These are phyloP conservation scores for Agapornis canus DNA, from an alignment of 2,797 vertebrate species.

Conservation along the genomic window DNA sequence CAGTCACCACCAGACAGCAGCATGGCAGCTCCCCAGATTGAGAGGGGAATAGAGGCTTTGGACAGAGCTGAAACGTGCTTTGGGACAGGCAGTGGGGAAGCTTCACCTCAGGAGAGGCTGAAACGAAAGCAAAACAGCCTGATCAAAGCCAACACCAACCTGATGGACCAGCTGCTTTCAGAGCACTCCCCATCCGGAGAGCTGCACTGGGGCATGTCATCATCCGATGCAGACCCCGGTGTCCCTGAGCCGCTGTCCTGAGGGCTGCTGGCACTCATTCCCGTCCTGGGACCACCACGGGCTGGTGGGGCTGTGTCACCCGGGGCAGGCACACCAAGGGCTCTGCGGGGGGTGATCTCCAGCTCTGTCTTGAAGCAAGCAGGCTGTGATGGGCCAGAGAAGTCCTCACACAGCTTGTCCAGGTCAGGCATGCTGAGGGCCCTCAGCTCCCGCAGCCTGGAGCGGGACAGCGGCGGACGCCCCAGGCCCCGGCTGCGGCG, in stretches of 20 bases:
- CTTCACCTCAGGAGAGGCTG: neutral
- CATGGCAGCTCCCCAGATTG: accelerated
- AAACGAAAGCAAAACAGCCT: accelerated
- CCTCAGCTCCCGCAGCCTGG: constrained; percentile 86
- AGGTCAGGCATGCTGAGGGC: constrained; percentile 93
- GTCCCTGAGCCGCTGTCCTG: constrained; percentile 16
- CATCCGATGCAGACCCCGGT: neutral
- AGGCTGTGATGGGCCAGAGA: constrained; percentile 26
- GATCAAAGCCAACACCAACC: constrained; percentile 71
- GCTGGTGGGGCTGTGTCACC: neutral
- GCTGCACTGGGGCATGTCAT: constrained; percentile 6
- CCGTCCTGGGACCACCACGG: accelerated
- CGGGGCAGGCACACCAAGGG: neutral
- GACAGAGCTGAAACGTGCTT: accelerated
- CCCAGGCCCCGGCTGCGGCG: constrained; percentile 76
- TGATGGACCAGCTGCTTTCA: constrained; percentile 84
- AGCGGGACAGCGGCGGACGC: constrained; percentile 73
- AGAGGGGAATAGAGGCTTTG: accelerated
- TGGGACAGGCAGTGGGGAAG: neutral
- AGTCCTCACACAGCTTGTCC: constrained; percentile 86
- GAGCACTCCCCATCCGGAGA: neutral
- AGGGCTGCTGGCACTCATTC: neutral
- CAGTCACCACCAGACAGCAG: neutral
- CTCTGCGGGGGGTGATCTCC: constrained; percentile 69
- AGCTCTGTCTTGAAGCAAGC: constrained; percentile 78